Evolutionary conservation across 2,113 vertebrate genomes (phyloP), one percentile per base, ranked within the genome.

Genomic region (Brachyistius frenatus): DNA sequence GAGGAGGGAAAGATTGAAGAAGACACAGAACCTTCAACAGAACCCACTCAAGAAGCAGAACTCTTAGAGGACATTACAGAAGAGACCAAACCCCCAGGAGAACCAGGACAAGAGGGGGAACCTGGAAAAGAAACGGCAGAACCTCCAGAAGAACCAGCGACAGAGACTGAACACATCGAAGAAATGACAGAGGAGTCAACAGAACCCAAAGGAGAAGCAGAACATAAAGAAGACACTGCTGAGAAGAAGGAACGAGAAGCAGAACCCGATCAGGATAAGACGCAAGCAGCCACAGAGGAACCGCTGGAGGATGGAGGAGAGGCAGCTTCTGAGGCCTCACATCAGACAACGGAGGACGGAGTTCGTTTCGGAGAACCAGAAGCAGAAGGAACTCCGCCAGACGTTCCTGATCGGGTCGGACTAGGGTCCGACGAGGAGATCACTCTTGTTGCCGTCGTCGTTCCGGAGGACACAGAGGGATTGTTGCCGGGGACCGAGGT

Each of bases 391-490:
- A 36, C 46, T 30, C 13, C 23, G 65, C 32, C 73, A 61, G 72
- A 78, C 1, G 5, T 54, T 54, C n/a, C 14, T 4, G 39, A 61
- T 7, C 64, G 77, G 15, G 7, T 53, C 0, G 1, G 5, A 10
- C 31, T 63, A 41, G 23, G 23, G 23, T 23, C 23, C 23, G 46
- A 72, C 44, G 67, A 84, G 2, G 84, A 80, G n/a, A 52, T 70
- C 50, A 74, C 61, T 16, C 62, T 69, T 46, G 37, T 74, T 39
- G 11, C 44, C n/a, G 32, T 66, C 16, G 37, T 83, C 5, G 47
- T 80, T 61, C 79, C 78, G 52, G 89, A 91, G 33, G 64, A 75
- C 13, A 16, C 67, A 7, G 80, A 86, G 7, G 30, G 11, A 5
- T 31, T 82, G 15, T 30, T 35, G 6, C 71, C 66, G 8, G 53